Evolutionary conservation across 1,140 invertebrate genomes (phyloP).

Genomic region (Helicoverpa armigera): DNA sequence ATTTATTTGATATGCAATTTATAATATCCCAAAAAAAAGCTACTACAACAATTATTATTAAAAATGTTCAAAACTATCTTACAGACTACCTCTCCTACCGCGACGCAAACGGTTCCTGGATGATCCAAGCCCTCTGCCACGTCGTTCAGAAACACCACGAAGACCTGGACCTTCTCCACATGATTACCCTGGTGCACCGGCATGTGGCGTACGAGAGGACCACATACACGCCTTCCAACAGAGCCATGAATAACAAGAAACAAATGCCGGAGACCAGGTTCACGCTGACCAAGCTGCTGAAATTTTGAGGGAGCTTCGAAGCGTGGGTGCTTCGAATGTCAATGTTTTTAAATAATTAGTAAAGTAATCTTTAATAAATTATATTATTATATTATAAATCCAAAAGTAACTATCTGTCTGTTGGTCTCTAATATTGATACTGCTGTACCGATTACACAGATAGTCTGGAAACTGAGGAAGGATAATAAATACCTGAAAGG

Average conservation of each 20-base stretch:
- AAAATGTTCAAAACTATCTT: constrained; percentile 36
- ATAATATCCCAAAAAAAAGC: too few species aligned
- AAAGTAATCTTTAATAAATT: neutral
- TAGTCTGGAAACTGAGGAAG: too few species aligned
- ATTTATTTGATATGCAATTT: too few species aligned
- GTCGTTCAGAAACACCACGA: constrained; percentile 59
- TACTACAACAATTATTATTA: too few species aligned
- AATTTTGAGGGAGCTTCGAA: constrained; percentile 51
- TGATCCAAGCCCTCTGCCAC: constrained; percentile 74
- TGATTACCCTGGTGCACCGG: constrained; percentile 66
- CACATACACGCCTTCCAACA: constrained; percentile 58
- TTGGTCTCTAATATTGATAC: too few species aligned
- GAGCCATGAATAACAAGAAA: constrained; percentile 64
- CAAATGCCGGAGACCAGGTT: constrained; percentile 75
- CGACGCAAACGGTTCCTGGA: constrained; percentile 60
- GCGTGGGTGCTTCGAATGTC: neutral
- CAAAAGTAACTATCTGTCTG: too few species aligned
- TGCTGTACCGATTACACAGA: too few species aligned
- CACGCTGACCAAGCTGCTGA: constrained; percentile 72
- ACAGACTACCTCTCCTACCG: constrained; percentile 70
- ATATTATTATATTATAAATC: too few species aligned
- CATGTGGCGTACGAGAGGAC: constrained; percentile 62
- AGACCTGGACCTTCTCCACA: constrained; percentile 64
- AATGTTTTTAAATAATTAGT: neutral
- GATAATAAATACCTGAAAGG: too few species aligned